These are phyloP conservation scores for Mormoops blainvillei DNA, from an alignment of 2,113 vertebrate genomes.

Conservation along the genomic window DNA sequence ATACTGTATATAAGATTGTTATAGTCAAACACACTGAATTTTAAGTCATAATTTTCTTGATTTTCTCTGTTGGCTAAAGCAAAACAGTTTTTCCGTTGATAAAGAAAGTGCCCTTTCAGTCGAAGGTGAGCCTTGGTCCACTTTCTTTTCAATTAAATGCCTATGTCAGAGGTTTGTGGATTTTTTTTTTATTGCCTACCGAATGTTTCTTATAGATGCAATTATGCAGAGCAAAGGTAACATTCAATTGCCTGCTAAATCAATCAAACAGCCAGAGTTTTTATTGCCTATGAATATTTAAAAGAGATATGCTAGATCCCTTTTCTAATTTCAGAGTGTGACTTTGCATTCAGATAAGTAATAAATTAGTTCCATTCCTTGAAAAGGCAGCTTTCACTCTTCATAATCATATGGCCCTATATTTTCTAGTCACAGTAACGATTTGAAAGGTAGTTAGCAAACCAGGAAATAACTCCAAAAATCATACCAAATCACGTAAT, in stretches of 20 bases:
- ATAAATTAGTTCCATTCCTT: conserved; percentile 47
- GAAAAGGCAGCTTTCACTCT: conserved; percentile 51
- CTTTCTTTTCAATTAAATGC: conserved; percentile 45
- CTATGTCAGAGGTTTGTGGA: neutral
- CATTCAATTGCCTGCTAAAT: conserved; percentile 58
- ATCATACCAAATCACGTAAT: neutral
- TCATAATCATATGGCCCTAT: conserved; percentile 32
- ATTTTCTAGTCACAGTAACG: conserved; percentile 29
- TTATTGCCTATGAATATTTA: conserved; percentile 67
- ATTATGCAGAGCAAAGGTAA: conserved; percentile 60
- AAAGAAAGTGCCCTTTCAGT: neutral
- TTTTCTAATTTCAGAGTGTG: conserved; percentile 47
- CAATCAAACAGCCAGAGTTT: conserved; percentile 53
- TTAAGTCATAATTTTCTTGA: neutral
- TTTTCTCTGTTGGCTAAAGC: neutral
- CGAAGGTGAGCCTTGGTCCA: neutral
- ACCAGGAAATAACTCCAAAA: conserved; percentile 1
- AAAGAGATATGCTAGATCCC: conserved; percentile 21
- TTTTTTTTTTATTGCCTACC: conserved; percentile 19
- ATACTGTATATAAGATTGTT: neutral
- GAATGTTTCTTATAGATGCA: conserved; percentile 55
- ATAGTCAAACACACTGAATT: neutral
- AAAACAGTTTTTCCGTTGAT: neutral
- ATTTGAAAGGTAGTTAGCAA: conserved; percentile 36
- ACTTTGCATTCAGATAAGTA: conserved; percentile 53